A percentile compares a stretch with the other conserved stretches of the same genome.
Conservation (phyloP, 1,140 invertebrate species). For the Cryptotermes secundus region DNA sequence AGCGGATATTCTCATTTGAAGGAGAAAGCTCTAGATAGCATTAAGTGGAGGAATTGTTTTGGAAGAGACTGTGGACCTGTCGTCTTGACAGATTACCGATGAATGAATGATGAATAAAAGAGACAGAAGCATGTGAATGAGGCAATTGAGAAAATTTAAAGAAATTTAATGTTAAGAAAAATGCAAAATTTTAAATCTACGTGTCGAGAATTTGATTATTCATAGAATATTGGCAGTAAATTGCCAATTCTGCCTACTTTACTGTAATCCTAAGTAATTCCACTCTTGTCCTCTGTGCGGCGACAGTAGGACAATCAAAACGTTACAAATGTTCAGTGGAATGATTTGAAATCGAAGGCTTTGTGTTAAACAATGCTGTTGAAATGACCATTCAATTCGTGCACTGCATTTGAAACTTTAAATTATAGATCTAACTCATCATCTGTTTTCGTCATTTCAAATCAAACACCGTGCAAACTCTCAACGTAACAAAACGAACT, state of each 20-base stretch:
- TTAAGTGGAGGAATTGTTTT: too few relatives aligned
- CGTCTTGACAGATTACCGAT: too few relatives aligned
- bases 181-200: too few relatives aligned
- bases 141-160: too few relatives aligned
- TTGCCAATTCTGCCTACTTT: background rate
- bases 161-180: too few relatives aligned
- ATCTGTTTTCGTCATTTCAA: conserved; percentile 18
- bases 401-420: conserved; percentile 10
- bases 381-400: background rate
- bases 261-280: background rate
- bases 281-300: background rate
- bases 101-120: too few relatives aligned
- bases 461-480: background rate
- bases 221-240: background rate
- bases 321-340: background rate
- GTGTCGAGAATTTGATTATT: too few relatives aligned
- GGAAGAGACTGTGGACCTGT: too few relatives aligned
- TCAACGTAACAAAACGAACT: background rate
- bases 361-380: background rate
- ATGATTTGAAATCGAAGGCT: background rate
- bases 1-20: too few relatives aligned
- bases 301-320: background rate
- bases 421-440: conserved; percentile 7
- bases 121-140: too few relatives aligned
- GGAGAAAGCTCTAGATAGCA: too few relatives aligned